Base-by-base conservation (phyloP, 2,888 invertebrate genomes). In the Leuctra nigra region DNA sequence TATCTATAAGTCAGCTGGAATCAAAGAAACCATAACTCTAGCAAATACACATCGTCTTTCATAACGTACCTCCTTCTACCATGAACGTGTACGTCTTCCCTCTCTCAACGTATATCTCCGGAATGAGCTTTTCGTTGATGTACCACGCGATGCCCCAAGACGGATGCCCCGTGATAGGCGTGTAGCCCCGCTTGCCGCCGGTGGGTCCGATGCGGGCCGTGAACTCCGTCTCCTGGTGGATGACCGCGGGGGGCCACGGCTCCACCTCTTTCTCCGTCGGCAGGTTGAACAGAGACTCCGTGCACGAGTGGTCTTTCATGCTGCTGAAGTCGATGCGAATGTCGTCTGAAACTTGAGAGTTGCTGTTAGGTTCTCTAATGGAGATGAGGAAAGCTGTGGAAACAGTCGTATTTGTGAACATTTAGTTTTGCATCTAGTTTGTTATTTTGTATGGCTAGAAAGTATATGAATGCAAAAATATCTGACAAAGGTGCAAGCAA, bases 61-160 rank as follows among this genome's bases (percentile, higher is more conserved):
- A n/a, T n/a, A n/a, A n/a, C 53, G 57, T 62, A 67, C 68, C 91
- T 36, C 92, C 92, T 72, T 94, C 93, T 0, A 94, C 86, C 22
- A 81, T 70, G 70, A 94, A 94, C 29, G 84, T 87, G 73, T 94
- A 93, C 0, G 86, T 90, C 68, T 85, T 81, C 1, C 92, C 93
- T 46, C 93, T 77, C 69, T 91, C 90, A 59, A 95, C 87, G 53
- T 86, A 87, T 25, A 95, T 75, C 73, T 94, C 93, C 0, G 95
- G 95, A 62, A 93, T 91, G 18, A 95, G 79, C 62, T 84, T 77
- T 66, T 92, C 92, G 73, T 95, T 93, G 68, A 95, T 83, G 75
- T 91, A 95, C 91, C 91, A 94, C 16, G 91, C 88, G 61, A 93
- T 89, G 57, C 92, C 92, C 90, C 91, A 91, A 0, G 89, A 87